phyloP scores from a whole-genome alignment of 2,797 vertebrate genomes.

The Epinephelus coioides region DNA sequence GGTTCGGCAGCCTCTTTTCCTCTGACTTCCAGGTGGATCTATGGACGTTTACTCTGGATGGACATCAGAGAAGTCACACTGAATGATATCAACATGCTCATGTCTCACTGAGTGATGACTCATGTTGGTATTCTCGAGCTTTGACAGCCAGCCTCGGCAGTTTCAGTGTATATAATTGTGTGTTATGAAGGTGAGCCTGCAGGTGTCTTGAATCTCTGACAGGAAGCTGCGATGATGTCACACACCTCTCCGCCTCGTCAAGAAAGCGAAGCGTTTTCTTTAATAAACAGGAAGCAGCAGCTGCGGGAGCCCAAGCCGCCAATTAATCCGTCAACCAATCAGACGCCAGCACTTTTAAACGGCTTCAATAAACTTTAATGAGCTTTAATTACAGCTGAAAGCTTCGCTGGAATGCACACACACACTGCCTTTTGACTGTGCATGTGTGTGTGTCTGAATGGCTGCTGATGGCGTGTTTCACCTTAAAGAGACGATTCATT shows the following conservation, averaged over 20 bases:
- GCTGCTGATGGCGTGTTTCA: too few species aligned
- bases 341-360: conserved; percentile 15
- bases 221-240: conserved; percentile 39
- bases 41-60: too few species aligned
- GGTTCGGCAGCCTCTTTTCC: background rate
- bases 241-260: conserved; percentile 10
- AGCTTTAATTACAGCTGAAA: conserved; percentile 71
- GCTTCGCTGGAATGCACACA: conserved; percentile 62
- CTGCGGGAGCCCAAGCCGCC: conserved; percentile 44
- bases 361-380: conserved; percentile 61
- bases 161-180: fast-evolving
- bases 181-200: conserved; percentile 29
- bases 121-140: background rate
- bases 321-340: conserved; percentile 55
- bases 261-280: conserved; percentile 12
- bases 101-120: background rate
- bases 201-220: conserved; percentile 45
- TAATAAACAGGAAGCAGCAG: conserved; percentile 67
- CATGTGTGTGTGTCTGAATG: background rate
- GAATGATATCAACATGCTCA: background rate
- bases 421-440: background rate
- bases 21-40: background rate
- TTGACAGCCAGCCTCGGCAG: background rate
- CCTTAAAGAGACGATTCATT: too few species aligned
- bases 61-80: background rate